Percentiles rank a stretch among this genome's conserved stretches.
Conservation (phyloP, 2,113 vertebrate species). For the Xiphophorus maculatus region DNA sequence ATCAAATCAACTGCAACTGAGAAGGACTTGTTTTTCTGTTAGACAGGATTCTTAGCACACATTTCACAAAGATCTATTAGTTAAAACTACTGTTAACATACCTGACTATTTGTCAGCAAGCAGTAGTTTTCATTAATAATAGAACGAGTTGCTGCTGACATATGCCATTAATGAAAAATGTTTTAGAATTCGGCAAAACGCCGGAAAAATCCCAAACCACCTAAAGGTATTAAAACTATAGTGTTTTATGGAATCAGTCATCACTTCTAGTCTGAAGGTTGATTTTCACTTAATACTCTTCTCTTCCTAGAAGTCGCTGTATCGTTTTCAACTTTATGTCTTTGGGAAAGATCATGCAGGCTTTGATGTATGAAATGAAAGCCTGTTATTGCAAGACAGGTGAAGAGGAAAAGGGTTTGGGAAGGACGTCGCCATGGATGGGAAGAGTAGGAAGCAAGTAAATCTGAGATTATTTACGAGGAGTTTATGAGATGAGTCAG, state of each 20-base stretch:
- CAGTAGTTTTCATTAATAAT: no score
- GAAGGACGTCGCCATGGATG: constrained; percentile 16
- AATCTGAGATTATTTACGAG: no score
- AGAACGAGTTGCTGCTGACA: neutral
- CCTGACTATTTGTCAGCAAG: no score
- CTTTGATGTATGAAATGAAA: constrained; percentile 2
- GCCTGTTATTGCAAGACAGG: constrained; percentile 26
- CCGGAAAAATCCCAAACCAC: constrained; percentile 25
- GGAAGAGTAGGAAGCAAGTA: constrained; percentile 6
- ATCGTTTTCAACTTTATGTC: constrained; percentile 52
- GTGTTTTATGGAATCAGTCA: constrained; percentile 52
- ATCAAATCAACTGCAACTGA: constrained; percentile 12
- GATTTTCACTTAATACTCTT: constrained; percentile 31
- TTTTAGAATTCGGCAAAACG: constrained; percentile 13
- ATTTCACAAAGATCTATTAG: constrained; percentile 45
- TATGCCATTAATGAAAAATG: neutral
- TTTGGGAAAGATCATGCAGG: constrained; percentile 26
- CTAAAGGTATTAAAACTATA: neutral
- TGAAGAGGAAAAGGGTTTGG: constrained; percentile 29
- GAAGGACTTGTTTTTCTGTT: constrained; percentile 29
- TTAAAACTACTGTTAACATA: constrained; percentile 14
- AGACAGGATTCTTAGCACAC: constrained; percentile 26
- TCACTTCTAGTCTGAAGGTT: constrained; percentile 45
- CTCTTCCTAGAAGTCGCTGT: constrained; percentile 35
- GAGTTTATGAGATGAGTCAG: no score